Conservation (phyloP, 2,888 invertebrate genomes). For the Lasioglossum calceatum region DNA sequence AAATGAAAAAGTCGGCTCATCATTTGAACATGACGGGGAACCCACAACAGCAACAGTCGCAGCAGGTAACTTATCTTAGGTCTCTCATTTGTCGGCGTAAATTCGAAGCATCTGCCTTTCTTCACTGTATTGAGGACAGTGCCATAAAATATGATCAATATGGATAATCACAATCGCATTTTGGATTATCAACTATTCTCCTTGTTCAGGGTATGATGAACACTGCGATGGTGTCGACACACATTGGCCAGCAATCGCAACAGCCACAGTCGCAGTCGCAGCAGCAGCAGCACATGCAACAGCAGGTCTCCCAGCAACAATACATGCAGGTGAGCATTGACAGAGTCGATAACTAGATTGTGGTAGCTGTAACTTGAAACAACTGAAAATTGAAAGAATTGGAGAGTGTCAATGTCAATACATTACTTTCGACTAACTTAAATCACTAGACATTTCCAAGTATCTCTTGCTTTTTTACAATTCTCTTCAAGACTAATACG, state of each 20-base stretch:
- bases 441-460: conserved; percentile 57
- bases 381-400: not conserved
- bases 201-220: conserved; percentile 79
- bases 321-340: conserved; percentile 83
- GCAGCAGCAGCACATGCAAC: conserved; percentile 79
- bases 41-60: conserved; percentile 80
- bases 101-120: not conserved
- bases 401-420: not conserved
- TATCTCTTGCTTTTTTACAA: conserved; percentile 30
- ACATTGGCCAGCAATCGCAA: conserved; percentile 79
- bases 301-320: conserved; percentile 82
- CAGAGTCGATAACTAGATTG: not conserved
- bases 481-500: not conserved
- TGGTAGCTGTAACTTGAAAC: not conserved
- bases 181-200: not conserved
- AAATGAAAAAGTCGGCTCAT: conserved; percentile 27
- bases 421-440: not conserved
- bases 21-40: conserved; percentile 8
- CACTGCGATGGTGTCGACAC: conserved; percentile 81
- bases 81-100: not conserved
- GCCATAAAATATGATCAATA: not conserved
- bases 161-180: not conserved
- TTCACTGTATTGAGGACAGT: too few relatives aligned
- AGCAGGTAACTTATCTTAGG: conserved; percentile 21
- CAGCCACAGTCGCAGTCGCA: conserved; percentile 37